Evolutionary conservation across 2,888 invertebrate genomes (phyloP), one percentile per base, ranked within the genome.

Genomic region (Vandiemenella viatica): DNA sequence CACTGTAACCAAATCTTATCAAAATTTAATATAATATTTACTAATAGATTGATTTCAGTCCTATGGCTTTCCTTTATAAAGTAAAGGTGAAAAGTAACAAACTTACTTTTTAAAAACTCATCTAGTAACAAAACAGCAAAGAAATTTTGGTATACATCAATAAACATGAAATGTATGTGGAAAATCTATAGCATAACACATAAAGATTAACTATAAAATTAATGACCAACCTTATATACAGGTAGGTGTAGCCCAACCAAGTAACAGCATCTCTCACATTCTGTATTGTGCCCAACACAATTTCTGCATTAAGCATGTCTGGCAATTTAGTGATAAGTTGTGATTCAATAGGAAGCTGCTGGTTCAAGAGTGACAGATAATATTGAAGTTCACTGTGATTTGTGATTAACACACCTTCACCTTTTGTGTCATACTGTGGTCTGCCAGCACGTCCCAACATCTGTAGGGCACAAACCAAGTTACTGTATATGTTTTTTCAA

Each of bases 361-460:
- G 97, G 70, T 99, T 99, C 55, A 98, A 75, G 15, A 99, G 73
- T 0, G 96, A 97, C 18, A 98, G 71, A 68, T 99, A 99, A 68
- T 95, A 99, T 61, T 97, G 96, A 7, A 99, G 76, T 67, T 98
- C 98, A 54, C 91, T 91, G 70, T 99, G 97, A 66, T 98, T 97
- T 0, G 98, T 98, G 47, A 98, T 95, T 26, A 99, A 75, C 60
- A 98, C 96, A 50, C 98, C 75, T 67, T 91, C 89, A 51, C 93
- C 98, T 69, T 96, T 93, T 0, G 91, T 92, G 63, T 98, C 98
- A 66, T 96, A 98, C 70, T 96, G 95, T 1, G 98, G 98, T 17
- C 98, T 76, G 51, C 98, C 98, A 44, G 98, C 98, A 59, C 98
- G 74, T 49, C 98, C 98, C 63, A 98, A 68, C 97, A 98, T 98